Base-by-base conservation (phyloP, 1,140 invertebrate genomes). In the Drosophila prosaltans region DNA sequence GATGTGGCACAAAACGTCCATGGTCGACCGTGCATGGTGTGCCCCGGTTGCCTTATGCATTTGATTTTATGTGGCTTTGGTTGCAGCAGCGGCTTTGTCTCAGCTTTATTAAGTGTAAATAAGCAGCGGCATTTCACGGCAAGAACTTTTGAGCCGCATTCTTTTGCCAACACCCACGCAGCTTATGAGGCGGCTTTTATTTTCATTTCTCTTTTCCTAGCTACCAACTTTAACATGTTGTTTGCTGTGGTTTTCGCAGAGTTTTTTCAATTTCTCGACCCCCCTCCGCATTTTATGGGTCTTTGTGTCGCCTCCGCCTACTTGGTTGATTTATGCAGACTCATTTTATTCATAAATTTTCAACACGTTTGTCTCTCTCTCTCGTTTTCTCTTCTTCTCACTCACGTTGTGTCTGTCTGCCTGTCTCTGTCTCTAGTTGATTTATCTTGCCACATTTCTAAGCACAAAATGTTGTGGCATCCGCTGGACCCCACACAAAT, bases 331-430 rank as follows among this genome's bases (percentile, higher is more conserved):
- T 86, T 88, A 86, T 86, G 83, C 80, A 55, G 69, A 88, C 80
- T 88, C 83, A 86, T 86, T 86, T 88, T 83, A 86, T 88, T 86
- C 83, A 86, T 86, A 86, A 88, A 88, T 88, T 86, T 83, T 80
- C 82, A 82, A 82, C 71, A 81, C 80, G 74, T 69, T 81, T 73
- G 79, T 62, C 64, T 58, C 58, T 72, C 59, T 28, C 26, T 21
- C 30, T 32, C 7, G 16, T 40, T 54, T 2, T 28, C 45, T 45
- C 45, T 51, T 43, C 43, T 3, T 26, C 30, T 7, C n/a, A 30
- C 55, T 51, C 21, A 16, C 16, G 16, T 16, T 16, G 16, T 16
- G 16, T 61, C 66, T 48, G 21, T 54, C 3, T 28, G 51, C 30
- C 54, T 54, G 59, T 45, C 16, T 39, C 32, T 16, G 24, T 43